Evolutionary conservation across 1,140 invertebrate genomes (phyloP).

Genomic region (Lasioglossum baleicum): DNA sequence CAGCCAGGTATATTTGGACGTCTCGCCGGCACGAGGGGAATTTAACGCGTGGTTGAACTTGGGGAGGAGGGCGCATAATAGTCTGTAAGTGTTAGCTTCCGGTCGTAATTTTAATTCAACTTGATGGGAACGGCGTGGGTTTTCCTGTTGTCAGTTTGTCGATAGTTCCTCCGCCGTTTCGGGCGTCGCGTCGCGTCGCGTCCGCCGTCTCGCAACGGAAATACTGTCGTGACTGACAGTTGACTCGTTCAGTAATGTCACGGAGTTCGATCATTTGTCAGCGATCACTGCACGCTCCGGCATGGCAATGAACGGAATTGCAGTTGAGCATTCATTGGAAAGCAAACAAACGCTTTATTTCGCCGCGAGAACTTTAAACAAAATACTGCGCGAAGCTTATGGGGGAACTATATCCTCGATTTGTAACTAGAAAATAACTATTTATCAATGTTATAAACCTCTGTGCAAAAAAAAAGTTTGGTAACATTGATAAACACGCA

Average conservation of each 20-base stretch:
- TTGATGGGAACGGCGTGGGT: constrained; percentile 19
- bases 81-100: constrained; percentile 68
- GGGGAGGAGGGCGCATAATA: constrained; percentile 55
- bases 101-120: constrained; percentile 66
- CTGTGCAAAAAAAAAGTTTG: too few relatives aligned
- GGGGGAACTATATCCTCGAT: too few relatives aligned
- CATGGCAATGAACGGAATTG: too few relatives aligned
- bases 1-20: constrained; percentile 61
- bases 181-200: constrained; percentile 8
- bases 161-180: background rate
- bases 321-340: too few relatives aligned
- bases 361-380: too few relatives aligned
- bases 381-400: too few relatives aligned
- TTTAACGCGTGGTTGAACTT: constrained; percentile 68
- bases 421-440: too few relatives aligned
- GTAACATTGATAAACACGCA: too few relatives aligned
- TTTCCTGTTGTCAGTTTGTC: constrained; percentile 38
- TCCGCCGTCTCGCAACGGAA: constrained; percentile 11
- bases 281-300: too few relatives aligned
- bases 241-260: background rate
- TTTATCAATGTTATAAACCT: too few relatives aligned
- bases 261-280: background rate
- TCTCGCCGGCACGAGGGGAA: constrained; percentile 54
- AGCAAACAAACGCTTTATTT: too few relatives aligned
- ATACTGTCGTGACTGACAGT: background rate